Evolutionary conservation across 2,888 invertebrate genomes (phyloP), one percentile per base, ranked within the genome.

Genomic region (Spicauda simplicius): DNA sequence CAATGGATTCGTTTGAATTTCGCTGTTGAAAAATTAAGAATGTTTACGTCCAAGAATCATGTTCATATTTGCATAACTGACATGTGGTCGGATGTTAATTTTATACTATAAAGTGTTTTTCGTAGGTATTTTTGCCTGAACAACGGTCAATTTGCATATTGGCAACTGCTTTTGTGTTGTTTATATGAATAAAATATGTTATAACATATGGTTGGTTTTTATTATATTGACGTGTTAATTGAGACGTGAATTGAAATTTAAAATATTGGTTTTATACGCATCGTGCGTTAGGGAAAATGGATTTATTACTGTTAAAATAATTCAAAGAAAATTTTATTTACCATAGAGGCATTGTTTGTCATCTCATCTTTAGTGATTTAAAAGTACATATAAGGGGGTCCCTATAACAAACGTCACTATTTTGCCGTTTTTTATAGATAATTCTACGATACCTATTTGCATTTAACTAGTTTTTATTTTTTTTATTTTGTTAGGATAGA

Each of bases 101-200:
- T 41, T 41, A 14, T 41, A 41, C 14, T 41, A 41, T 41, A 41
- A 41, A 41, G 12, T 41, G 41, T 41, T 41, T 41, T 45, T n/a
- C 45, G n/a, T 53, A 11, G 53, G 53, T 53, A 53, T 53, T 53
- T 53, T 53, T 10, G n/a, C 41, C 4, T 33, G 7, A 20, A 53
- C 53, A 53, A 53, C 18, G 20, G 5, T 11, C 1, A 53, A 53
- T 54, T 54, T 54, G 25, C 54, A 54, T 25, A 25, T 54, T 54
- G 54, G 54, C 37, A 56, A 56, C 37, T 11, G 18, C 25, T 18
- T 16, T 37, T 56, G 56, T 16, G 73, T 76, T 56, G 76, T 72
- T 12, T 45, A 45, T 6, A 45, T 45, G 45, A 45, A n/a, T 45
- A 45, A 45, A n/a, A n/a, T 45, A 45, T 45, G 2, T 45, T 45